A percentile compares a stretch with the other conserved stretches of the same genome.
Conservation (phyloP, 2,797 vertebrate species). For the Siniperca scherzeri region DNA sequence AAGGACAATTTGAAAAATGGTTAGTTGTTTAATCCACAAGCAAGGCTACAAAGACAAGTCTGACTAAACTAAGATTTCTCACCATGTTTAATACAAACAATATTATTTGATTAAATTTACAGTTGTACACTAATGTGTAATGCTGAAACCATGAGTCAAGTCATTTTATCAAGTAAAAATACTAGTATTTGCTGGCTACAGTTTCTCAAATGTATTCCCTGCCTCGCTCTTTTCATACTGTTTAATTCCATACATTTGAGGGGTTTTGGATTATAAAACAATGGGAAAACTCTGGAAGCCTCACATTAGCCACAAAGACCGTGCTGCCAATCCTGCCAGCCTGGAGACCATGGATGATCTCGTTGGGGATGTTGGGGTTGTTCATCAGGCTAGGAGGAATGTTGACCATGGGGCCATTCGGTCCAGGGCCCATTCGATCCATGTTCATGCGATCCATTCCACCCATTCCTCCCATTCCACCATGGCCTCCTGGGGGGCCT, state of each 20-base stretch:
- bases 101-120: not conserved
- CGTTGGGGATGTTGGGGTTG: conserved; percentile 97
- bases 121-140: not conserved
- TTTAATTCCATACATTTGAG: not conserved
- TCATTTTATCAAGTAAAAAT: not conserved
- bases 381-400: conserved; percentile 96
- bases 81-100: not conserved
- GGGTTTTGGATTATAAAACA: not conserved
- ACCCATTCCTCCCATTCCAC: conserved; percentile 83
- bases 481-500: conserved; percentile 82
- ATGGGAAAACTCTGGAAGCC: conserved; percentile 43
- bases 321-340: conserved; percentile 96
- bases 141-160: not conserved
- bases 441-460: conserved; percentile 84
- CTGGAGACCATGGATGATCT: conserved; percentile 97
- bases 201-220: not conserved
- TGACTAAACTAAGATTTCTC: not conserved
- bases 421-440: conserved; percentile 91
- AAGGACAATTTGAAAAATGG: not conserved
- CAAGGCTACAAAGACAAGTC: not conserved
- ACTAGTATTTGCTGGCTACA: not conserved
- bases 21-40: not conserved
- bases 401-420: conserved; percentile 89
- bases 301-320: conserved; percentile 96
- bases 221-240: not conserved